A percentile compares a stretch with the other conserved stretches of the same genome.
Conservation (phyloP, 2,797 vertebrate genomes). For the Sylvia borin region DNA sequence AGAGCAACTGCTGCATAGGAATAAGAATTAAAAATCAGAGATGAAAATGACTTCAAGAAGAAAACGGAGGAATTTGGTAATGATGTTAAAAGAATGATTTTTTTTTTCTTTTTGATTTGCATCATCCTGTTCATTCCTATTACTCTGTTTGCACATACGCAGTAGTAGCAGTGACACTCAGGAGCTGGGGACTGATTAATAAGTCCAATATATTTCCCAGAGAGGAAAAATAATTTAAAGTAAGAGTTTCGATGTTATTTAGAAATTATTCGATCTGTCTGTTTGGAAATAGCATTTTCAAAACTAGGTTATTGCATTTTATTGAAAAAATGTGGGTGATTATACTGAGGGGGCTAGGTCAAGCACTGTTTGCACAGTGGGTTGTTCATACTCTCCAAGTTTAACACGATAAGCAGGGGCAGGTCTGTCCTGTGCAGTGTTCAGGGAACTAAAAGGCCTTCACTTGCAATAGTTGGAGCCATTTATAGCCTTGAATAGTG, state of each 20-base stretch:
- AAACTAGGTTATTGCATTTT: not conserved
- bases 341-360: not conserved
- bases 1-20: not conserved
- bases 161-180: not conserved
- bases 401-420: not conserved
- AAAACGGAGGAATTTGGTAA: not conserved
- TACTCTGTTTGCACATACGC: not conserved
- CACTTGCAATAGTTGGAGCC: not conserved
- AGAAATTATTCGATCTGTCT: not conserved
- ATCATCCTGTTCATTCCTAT: not conserved
- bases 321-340: not conserved
- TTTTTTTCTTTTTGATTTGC: not conserved
- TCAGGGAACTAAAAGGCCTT: not conserved
- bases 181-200: not conserved
- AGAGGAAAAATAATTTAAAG: not conserved
- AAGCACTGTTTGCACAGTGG: not conserved
- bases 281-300: not conserved
- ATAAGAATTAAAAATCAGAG: not conserved
- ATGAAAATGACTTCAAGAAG: not conserved
- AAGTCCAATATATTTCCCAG: not conserved
- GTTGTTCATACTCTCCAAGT: not conserved
- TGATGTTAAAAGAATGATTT: not conserved
- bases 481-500: not conserved
- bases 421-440: not conserved
- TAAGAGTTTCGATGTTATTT: not conserved